Evolutionary conservation across 1,140 invertebrate species (phyloP).

Genomic region (Pristionchus pacificus): DNA sequence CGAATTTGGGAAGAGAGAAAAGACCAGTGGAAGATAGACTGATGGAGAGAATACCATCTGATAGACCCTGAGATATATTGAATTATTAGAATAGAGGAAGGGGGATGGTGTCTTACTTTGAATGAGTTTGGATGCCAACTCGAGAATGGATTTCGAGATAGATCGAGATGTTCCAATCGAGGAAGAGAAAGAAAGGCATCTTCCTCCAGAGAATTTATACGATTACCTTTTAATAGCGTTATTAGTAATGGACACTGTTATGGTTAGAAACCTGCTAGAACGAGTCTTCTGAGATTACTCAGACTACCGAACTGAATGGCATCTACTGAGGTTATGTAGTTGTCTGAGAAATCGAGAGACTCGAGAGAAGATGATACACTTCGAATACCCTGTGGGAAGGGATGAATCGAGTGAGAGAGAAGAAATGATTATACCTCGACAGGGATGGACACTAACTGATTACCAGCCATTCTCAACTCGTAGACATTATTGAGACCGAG

Average conservation of each 20-base stretch:
- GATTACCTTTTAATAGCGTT: too few relatives aligned
- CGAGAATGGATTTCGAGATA: background rate
- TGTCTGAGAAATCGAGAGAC: background rate
- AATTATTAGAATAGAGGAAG: too few relatives aligned
- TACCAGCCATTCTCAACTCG: constrained; percentile 16
- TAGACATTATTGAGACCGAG: constrained; percentile 28
- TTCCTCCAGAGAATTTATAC: background rate
- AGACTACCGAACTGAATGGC: constrained; percentile 13
- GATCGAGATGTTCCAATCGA: background rate
- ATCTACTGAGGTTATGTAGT: constrained; percentile 17
- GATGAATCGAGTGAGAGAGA: background rate
- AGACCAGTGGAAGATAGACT: constrained; percentile 23
- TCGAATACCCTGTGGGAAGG: constrained; percentile 5
- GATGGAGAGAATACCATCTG: constrained; percentile 23
- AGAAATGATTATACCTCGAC: constrained; percentile 17
- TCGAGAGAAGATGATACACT: background rate
- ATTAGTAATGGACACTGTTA: too few relatives aligned
- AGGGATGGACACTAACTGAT: constrained; percentile 16
- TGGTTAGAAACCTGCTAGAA: background rate
- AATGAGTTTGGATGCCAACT: background rate
- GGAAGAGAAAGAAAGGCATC: background rate
- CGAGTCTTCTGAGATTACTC: constrained; percentile 15
- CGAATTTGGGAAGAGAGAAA: constrained; percentile 26
- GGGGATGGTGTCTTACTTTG: background rate
- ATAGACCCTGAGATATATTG: constrained; percentile 14